A percentile compares a stretch with the other conserved stretches of the same genome.
These are phyloP conservation scores for Enteromius afrohamiltoni DNA, from an alignment of 2,797 vertebrate genomes.

Conservation along the genomic window DNA sequence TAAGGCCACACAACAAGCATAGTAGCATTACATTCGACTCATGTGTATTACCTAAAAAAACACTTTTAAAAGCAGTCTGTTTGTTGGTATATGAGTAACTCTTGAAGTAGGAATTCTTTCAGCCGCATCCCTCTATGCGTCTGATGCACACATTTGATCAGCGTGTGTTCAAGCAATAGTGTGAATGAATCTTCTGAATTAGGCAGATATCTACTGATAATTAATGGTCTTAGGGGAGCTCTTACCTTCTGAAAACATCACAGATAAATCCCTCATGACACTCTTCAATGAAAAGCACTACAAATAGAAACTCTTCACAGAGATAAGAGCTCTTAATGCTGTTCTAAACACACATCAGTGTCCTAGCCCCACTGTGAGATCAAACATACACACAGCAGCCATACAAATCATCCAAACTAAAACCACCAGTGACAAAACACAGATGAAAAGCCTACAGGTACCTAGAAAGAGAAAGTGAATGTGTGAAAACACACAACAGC, in stretches of 20 bases:
- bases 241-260: conserved; percentile 21
- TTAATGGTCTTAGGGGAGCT: conserved; percentile 20
- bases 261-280: conserved; percentile 25
- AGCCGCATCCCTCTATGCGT: no score
- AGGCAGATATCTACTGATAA: neutral
- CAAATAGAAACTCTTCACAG: neutral
- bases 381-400: neutral
- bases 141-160: neutral
- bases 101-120: neutral
- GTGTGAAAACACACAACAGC: neutral
- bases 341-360: neutral
- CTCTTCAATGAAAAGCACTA: conserved; percentile 1
- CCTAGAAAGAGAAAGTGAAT: neutral
- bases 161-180: conserved; percentile 8
- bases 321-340: conserved; percentile 27
- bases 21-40: neutral
- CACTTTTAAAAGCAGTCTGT: neutral
- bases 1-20: neutral
- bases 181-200: conserved; percentile 25
- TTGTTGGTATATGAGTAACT: neutral
- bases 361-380: neutral
- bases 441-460: neutral
- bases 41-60: neutral
- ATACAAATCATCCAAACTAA: neutral
- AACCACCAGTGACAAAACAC: neutral